phyloP scores from a whole-genome alignment of 2,888 invertebrate species.

The Xestia c-nigrum region DNA sequence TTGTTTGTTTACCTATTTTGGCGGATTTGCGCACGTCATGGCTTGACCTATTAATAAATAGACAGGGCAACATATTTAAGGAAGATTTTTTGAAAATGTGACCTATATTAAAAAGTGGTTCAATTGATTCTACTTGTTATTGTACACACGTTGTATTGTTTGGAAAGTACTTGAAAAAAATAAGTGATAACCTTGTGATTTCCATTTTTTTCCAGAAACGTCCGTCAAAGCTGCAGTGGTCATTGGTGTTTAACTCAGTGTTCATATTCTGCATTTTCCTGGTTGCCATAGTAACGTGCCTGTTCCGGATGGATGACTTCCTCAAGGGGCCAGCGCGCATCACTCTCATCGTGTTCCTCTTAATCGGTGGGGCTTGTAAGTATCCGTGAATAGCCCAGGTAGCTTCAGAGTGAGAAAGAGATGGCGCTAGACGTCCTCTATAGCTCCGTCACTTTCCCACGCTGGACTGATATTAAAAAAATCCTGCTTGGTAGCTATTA shows the following conservation, averaged over 20 bases:
- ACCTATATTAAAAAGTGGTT: no score
- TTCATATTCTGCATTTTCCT: constrained; percentile 86
- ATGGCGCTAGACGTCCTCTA: no score
- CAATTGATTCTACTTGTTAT: no score
- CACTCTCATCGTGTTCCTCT: constrained; percentile 73
- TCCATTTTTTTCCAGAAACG: constrained; percentile 76
- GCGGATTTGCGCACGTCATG: no score
- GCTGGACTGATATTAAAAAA: no score
- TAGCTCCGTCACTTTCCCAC: no score
- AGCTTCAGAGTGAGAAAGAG: neutral
- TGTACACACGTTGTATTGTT: no score
- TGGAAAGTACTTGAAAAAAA: neutral
- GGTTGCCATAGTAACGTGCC: constrained; percentile 82
- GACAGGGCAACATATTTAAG: no score
- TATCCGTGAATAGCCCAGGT: neutral
- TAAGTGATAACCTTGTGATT: neutral
- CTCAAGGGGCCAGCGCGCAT: constrained; percentile 74
- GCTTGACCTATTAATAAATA: no score
- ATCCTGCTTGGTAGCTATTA: no score
- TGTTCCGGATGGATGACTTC: constrained; percentile 78
- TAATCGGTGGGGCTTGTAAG: constrained; percentile 80
- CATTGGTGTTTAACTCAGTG: constrained; percentile 84
- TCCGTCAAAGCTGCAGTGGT: constrained; percentile 81
- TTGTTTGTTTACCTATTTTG: no score
- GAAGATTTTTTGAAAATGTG: no score